A percentile compares a stretch with the other conserved stretches of the same genome.
phyloP scores from a whole-genome alignment of 2,888 invertebrate species.

The Troides helena region DNA sequence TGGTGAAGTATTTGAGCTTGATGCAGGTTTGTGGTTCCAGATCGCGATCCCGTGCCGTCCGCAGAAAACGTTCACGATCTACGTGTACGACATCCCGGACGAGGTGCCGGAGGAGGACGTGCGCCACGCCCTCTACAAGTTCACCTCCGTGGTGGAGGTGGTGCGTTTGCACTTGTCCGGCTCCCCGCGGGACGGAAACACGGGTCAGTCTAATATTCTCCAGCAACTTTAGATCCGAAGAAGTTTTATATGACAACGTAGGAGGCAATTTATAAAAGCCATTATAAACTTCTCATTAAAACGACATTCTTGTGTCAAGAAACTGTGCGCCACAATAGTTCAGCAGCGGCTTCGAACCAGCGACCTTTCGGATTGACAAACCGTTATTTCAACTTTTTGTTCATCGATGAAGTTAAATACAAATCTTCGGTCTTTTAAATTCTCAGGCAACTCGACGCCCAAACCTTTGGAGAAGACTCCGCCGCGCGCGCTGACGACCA shows the following conservation, averaged over 20 bases:
- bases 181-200: slow-evolving; percentile 67
- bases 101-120: slow-evolving; percentile 93
- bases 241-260: no score
- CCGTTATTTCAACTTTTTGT: no score
- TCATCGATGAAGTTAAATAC: no score
- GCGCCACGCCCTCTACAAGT: slow-evolving; percentile 89
- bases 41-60: slow-evolving; percentile 92
- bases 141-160: slow-evolving; percentile 89
- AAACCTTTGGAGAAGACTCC: slow-evolving; percentile 66
- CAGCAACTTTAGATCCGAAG: no score
- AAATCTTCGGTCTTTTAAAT: background rate
- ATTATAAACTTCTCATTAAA: no score
- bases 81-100: slow-evolving; percentile 90
- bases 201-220: slow-evolving; percentile 41
- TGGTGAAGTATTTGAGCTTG: no score
- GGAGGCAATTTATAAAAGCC: no score
- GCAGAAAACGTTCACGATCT: slow-evolving; percentile 91
- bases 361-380: no score
- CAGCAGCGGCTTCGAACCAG: no score
- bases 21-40: slow-evolving; percentile 53
- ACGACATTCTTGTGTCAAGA: no score
- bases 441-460: slow-evolving; percentile 67
- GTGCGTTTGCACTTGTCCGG: slow-evolving; percentile 82
- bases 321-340: no score
- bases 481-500: slow-evolving; percentile 63